Base-by-base conservation (phyloP, 2,888 invertebrate genomes). In the Philaethria dido region DNA sequence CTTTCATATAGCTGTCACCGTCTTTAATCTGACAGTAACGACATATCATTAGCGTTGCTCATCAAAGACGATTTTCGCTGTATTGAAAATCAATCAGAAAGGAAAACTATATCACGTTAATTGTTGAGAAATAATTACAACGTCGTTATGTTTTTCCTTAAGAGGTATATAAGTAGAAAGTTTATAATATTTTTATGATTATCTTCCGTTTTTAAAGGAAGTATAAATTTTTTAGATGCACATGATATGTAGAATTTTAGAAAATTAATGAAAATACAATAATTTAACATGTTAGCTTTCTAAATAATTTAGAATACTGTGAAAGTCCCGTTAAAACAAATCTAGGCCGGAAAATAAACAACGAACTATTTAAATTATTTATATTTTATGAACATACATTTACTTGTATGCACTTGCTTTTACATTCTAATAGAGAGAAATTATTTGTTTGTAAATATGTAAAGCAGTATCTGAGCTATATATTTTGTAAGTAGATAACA, bases 11-110 rank as follows among this genome's bases (percentile, higher is more conserved):
- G 69, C 72, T 69, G 70, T 63, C 75, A 66, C 71, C 68, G 73
- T 75, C 70, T 77, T 76, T 78, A 77, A 80, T 80, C 78, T 76
- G 79, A 79, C 77, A 79, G 77, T 81, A 82, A 82, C 80, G 81
- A 78, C 72, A 62, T 65, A 70, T 70, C 78, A 78, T 81, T 81
- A 80, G 72, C 73, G 45, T 60, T 65, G 64, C 59, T 69, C 69
- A 61, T 68, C 64, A 63, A 60, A 63, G 67, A 42, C 36, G 54
- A 66, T 69, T 69, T 72, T 66, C 69, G 62, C 70, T 59, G 42
- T 65, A 72, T 72, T 74, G n/a, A n/a, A 65, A 73, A 73, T 72
- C 69, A 72, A 71, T 71, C 70, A 64, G 44, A 69, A 69, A 66
- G 69, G 69, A 72, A 73, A 71, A 66, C 65, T 57, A 68, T 72